Evolutionary conservation across 2,113 vertebrate genomes (phyloP).

Genomic region (Tetrao urogallus): DNA sequence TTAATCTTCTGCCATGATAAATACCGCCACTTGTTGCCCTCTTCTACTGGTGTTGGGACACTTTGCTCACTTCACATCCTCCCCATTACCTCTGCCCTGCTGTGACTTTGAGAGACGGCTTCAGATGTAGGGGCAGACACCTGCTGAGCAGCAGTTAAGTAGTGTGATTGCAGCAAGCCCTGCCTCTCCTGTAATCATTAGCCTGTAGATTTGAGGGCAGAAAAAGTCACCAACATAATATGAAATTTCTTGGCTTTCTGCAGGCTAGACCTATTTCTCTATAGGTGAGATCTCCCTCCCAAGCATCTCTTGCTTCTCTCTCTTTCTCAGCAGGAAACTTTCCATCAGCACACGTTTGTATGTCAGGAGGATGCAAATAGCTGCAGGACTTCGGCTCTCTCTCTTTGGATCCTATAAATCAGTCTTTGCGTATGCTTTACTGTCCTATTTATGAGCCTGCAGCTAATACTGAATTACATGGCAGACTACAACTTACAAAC

Average conservation of each 20-base stretch:
- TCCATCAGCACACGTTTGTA: not conserved
- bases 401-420: conserved; percentile 25
- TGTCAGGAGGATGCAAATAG: conserved; percentile 48
- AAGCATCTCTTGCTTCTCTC: not conserved
- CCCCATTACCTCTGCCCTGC: not conserved
- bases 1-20: not conserved
- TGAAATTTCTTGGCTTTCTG: not conserved
- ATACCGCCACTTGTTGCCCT: not conserved
- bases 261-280: not conserved
- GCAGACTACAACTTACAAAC: conserved; percentile 5
- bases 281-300: not conserved
- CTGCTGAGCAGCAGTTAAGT: not conserved
- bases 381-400: not conserved
- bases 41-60: not conserved
- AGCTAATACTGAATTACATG: conserved; percentile 12
- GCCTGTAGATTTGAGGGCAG: not conserved
- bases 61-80: not conserved
- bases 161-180: not conserved
- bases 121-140: not conserved
- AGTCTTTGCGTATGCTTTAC: conserved; percentile 15
- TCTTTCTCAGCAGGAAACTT: not conserved
- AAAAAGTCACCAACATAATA: not conserved
- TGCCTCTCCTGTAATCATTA: not conserved
- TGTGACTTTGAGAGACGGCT: not conserved
- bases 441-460: conserved; percentile 40